A percentile compares a stretch with the other conserved stretches of the same genome.
Conservation (phyloP, 2,113 vertebrate genomes). For the Vidua chalybeata region DNA sequence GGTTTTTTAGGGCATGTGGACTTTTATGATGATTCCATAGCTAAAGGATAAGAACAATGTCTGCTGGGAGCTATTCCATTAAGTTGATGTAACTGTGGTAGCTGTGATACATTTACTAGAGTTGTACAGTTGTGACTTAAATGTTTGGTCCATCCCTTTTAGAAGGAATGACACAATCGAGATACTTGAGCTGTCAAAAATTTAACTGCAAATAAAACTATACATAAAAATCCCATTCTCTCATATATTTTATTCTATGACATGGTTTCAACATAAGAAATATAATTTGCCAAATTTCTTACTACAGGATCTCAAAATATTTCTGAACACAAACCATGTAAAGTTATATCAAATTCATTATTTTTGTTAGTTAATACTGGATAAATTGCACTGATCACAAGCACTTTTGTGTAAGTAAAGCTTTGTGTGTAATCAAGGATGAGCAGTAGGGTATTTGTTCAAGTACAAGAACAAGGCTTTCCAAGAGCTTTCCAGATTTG, state of each 20-base stretch:
- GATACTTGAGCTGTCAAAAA: background rate
- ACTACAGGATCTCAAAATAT: background rate
- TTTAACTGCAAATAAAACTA: background rate
- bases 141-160: background rate
- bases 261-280: background rate
- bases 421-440: background rate
- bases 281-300: background rate
- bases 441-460: background rate
- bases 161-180: background rate
- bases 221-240: background rate
- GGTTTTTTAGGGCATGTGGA: background rate
- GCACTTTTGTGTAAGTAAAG: background rate
- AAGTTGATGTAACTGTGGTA: background rate
- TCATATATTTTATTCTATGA: background rate
- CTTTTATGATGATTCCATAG: background rate
- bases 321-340: background rate
- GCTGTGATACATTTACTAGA: background rate
- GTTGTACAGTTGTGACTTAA: background rate
- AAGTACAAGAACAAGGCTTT: background rate
- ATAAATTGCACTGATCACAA: background rate
- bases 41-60: background rate
- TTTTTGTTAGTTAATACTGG: background rate
- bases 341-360: background rate
- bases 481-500: background rate
- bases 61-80: background rate